Conservation (phyloP, 1,140 invertebrate genomes). For the Platorchestia sp. region DNA sequence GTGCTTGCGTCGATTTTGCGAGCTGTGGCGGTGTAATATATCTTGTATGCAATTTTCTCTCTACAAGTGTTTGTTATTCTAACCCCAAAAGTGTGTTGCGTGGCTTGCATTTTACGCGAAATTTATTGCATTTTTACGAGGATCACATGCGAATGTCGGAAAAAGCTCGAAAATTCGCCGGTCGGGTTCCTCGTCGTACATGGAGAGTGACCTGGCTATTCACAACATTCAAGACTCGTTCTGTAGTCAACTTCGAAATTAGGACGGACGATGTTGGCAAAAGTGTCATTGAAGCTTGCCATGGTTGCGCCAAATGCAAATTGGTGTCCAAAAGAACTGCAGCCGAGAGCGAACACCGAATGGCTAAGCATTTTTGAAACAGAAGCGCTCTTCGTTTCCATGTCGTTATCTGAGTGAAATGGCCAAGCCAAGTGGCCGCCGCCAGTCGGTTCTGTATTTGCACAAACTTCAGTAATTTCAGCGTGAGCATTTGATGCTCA, state of each 20-base stretch:
- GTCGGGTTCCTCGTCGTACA: neutral
- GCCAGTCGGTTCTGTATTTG: neutral
- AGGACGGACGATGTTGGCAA: neutral
- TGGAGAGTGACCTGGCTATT: neutral
- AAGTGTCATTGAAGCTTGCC: neutral
- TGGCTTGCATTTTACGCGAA: neutral
- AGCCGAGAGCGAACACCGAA: neutral
- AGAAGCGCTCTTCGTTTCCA: conserved; percentile 23
- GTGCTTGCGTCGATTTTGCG: neutral
- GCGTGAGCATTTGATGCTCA: neutral
- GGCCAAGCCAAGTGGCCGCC: neutral
- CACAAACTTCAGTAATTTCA: neutral
- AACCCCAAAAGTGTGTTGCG: neutral
- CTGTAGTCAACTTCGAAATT: neutral
- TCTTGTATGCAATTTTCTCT: neutral
- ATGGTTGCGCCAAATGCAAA: neutral
- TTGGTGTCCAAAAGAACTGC: neutral
- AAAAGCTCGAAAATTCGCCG: neutral
- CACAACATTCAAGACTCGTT: neutral
- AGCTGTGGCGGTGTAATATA: neutral
- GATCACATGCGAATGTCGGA: neutral
- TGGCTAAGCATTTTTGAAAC: neutral
- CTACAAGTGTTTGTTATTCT: neutral
- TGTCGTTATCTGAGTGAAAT: neutral
- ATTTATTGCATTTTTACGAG: neutral